Evolutionary conservation across 2,797 vertebrate species (phyloP).

Genomic region (Podarcis siculus): DNA sequence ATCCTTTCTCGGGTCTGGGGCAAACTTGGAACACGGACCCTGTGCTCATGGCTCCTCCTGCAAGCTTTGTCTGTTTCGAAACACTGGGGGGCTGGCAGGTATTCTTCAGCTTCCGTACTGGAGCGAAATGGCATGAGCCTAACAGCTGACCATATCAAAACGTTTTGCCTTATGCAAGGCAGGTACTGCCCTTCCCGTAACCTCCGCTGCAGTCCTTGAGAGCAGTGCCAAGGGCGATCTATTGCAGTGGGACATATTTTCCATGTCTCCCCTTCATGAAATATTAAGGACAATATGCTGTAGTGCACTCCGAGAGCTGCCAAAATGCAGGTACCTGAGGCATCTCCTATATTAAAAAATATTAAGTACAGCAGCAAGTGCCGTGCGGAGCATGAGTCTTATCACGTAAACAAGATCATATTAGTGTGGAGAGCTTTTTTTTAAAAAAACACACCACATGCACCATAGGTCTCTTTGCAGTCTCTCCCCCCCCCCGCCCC

Average conservation of each 20-base stretch:
- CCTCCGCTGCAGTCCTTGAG: conserved; percentile 24
- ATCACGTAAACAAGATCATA: conserved; percentile 53
- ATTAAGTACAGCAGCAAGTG: conserved; percentile 58
- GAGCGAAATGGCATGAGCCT: neutral
- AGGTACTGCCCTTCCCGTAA: neutral
- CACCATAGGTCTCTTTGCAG: neutral
- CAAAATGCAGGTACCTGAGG: conserved; percentile 68
- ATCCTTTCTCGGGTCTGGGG: neutral
- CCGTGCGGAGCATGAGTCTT: conserved; percentile 53
- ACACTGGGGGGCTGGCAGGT: neutral
- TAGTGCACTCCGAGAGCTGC: conserved; percentile 60
- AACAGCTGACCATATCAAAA: neutral
- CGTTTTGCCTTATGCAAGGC: neutral
- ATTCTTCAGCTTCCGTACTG: neutral
- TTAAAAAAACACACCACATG: neutral
- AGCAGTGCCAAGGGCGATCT: conserved; percentile 65
- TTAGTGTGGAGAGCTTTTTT: neutral
- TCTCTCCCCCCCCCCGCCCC: too few species aligned
- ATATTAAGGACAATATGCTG: conserved; percentile 70
- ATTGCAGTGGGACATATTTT: conserved; percentile 69
- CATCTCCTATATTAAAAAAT: conserved; percentile 65
- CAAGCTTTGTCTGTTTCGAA: neutral
- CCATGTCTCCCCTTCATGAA: conserved; percentile 71
- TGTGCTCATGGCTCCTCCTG: neutral
- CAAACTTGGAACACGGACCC: neutral